Evolutionary conservation across 2,888 invertebrate genomes (phyloP), one percentile per base, ranked within the genome.

Genomic region (Ectropis crepuscularia): DNA sequence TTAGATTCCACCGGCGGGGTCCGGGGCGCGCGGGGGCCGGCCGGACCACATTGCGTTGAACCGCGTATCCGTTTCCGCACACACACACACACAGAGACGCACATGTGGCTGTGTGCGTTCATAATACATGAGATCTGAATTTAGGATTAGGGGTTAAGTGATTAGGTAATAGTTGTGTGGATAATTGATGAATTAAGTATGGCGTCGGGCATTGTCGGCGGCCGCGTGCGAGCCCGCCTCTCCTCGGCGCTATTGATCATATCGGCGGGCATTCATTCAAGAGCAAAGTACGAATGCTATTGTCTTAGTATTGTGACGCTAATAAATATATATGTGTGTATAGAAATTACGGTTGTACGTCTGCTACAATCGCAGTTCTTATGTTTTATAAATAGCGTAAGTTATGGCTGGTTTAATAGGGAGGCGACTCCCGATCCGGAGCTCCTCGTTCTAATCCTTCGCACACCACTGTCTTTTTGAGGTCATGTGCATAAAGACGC

Each of bases 81-180:
- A 53, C 60, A 49, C 41, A 4, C 53, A 46, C 38, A 36, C 53
- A 43, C 57, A 53, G 53, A 49, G 36, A 4, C 53, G 53, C 38
- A 36, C 54, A 39, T 36, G 41, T 45, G 41, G 28, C 28, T 16
- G 57, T 57, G 61, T 58, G 51, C 43, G 51, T 65, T 46, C 61
- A 67, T 69, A 46, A 53, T 61, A 57, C 61, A 65, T 58, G 61
- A 61, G 58, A 50, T 49, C 61, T 39, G 62, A 63, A 62, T 63
- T 43, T 28, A 41, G 46, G 63, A 67, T 65, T 55, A 57, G 63
- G 54, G 63, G 63, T 58, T 67, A 65, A 70, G 70, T 70, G 62
- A 66, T 67, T 65, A 63, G 63, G 65, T 62, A 53, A 60, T 65
- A 63, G 63, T 54, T 54, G 45, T 43, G 53, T 53, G 60, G 36